Evolutionary conservation across 2,113 vertebrate genomes (phyloP).

Genomic region (Laticauda laticaudata): DNA sequence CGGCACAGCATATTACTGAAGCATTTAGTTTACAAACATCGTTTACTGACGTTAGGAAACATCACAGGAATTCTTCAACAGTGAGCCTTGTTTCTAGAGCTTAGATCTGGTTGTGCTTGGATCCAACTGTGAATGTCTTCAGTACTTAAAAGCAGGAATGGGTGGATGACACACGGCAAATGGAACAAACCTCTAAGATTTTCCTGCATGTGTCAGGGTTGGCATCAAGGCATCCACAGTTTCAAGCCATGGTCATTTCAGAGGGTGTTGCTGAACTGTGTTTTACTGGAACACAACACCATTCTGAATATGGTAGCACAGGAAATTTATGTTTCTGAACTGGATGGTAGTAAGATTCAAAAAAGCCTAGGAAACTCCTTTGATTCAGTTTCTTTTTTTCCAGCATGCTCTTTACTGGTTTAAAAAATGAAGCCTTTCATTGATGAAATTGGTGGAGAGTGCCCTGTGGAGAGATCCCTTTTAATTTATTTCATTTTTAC

Average conservation of each 20-base stretch:
- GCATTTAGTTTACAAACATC: neutral
- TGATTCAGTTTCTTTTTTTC: no score
- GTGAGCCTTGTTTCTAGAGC: neutral
- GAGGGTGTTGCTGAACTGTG: neutral
- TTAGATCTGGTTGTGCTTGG: neutral
- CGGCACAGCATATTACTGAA: neutral
- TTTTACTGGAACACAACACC: neutral
- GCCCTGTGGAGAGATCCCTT: neutral
- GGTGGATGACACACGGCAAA: neutral
- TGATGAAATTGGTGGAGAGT: rapidly evolving
- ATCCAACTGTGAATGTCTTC: neutral
- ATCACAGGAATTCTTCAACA: neutral
- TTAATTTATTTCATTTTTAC: neutral
- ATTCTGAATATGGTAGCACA: neutral
- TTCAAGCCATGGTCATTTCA: neutral
- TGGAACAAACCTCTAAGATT: neutral
- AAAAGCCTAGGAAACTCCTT: neutral
- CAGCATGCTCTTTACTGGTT: neutral
- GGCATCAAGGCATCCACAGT: neutral
- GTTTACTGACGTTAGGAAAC: neutral
- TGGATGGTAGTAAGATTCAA: neutral
- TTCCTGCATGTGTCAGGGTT: neutral
- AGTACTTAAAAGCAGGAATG: neutral
- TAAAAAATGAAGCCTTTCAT: neutral
- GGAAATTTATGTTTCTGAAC: neutral